These are phyloP conservation scores for Rhipidura dahli DNA, from an alignment of 2,113 vertebrate genomes.

Conservation along the genomic window DNA sequence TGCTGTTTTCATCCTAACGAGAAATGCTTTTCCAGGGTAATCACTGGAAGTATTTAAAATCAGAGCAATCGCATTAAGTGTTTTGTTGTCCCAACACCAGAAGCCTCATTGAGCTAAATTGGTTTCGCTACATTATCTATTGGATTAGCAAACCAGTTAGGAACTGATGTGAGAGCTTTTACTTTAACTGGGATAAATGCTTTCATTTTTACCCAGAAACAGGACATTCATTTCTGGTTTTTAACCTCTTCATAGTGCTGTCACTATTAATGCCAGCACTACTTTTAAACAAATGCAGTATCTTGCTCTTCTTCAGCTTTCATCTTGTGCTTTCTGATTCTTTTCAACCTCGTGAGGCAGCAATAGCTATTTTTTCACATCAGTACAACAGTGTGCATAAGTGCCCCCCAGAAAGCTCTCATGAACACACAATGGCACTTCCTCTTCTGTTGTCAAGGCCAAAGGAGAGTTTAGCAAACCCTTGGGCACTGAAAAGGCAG, in stretches of 20 bases:
- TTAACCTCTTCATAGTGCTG: background rate
- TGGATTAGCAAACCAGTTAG: slow-evolving; percentile 5
- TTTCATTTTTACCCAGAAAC: background rate
- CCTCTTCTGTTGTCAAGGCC: background rate
- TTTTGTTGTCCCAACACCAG: background rate
- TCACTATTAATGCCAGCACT: background rate
- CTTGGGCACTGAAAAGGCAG: slow-evolving; percentile 16
- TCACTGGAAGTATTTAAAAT: slow-evolving; percentile 28
- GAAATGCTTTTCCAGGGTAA: slow-evolving; percentile 31
- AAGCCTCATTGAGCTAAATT: slow-evolving; percentile 52
- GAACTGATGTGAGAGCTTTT: background rate
- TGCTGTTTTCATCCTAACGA: background rate
- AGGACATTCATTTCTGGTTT: background rate
- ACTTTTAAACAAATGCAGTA: background rate
- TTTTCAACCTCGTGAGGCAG: background rate
- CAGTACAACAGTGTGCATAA: background rate
- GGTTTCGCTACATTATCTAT: slow-evolving; percentile 43
- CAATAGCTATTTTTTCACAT: background rate
- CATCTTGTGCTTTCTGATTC: background rate
- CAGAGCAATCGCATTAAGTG: slow-evolving; percentile 15
- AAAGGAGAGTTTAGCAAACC: background rate
- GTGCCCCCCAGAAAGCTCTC: background rate
- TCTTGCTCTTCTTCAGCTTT: background rate
- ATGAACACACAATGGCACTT: background rate
- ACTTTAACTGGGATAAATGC: background rate